Evolutionary conservation across 2,888 invertebrate species (phyloP).

Genomic region (Eristalis tenax): DNA sequence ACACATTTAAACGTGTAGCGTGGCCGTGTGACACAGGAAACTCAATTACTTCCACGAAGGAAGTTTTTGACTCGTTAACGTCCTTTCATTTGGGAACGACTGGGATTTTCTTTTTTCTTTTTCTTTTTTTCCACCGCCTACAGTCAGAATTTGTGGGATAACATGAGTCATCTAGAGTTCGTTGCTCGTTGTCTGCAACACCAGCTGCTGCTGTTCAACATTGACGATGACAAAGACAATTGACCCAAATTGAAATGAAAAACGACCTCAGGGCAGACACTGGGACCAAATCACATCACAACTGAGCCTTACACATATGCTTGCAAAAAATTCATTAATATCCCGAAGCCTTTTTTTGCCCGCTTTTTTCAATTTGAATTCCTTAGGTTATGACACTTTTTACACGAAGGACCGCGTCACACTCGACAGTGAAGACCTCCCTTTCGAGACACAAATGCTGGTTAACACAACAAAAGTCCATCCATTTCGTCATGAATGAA

Average conservation of each 20-base stretch:
- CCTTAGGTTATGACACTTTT: not conserved
- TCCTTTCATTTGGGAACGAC: constrained; percentile 36
- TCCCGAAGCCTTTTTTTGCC: constrained; percentile 5
- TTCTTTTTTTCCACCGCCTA: not conserved
- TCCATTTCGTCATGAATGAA: not conserved
- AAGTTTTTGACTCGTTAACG: constrained; percentile 44
- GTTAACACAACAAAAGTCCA: not conserved
- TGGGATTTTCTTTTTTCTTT: not conserved
- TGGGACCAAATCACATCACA: not conserved
- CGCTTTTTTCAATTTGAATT: constrained; percentile 9
- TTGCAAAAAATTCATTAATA: constrained; percentile 42
- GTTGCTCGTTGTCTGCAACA: not conserved
- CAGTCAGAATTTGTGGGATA: constrained; percentile 12
- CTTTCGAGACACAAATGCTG: not conserved
- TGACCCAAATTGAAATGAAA: constrained; percentile 56
- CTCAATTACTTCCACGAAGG: constrained; percentile 46
- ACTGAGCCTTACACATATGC: not conserved
- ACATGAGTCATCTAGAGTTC: constrained; percentile 37
- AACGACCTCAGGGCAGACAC: constrained; percentile 34
- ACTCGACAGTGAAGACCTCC: not conserved
- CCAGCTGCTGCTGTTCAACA: constrained; percentile 33
- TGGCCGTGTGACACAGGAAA: constrained; percentile 57
- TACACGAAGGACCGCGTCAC: not conserved
- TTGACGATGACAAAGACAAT: constrained; percentile 40
- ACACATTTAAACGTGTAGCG: constrained; percentile 40